These are phyloP conservation scores for Ciconia stormi DNA, from an alignment of 2,113 vertebrate species.

Conservation along the genomic window DNA sequence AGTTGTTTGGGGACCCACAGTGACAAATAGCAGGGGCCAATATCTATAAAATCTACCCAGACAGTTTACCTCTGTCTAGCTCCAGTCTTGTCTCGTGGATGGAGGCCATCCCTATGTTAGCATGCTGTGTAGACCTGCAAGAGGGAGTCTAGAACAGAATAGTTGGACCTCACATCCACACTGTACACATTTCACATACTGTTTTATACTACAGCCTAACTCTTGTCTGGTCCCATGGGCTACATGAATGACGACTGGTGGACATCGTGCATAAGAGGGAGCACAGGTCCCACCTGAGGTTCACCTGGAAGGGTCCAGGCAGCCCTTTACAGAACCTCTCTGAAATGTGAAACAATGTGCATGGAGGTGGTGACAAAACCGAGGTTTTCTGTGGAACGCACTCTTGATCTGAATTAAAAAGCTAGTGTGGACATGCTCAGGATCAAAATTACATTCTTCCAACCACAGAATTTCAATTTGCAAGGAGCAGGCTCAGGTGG, in stretches of 20 bases:
- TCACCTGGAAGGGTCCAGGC: neutral
- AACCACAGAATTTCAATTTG: neutral
- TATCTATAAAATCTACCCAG: neutral
- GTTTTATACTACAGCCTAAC: neutral
- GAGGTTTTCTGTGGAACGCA: neutral
- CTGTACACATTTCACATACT: neutral
- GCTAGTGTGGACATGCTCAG: neutral
- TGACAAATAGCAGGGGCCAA: neutral
- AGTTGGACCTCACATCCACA: too few relatives aligned
- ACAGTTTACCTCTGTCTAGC: neutral
- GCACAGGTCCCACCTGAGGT: neutral
- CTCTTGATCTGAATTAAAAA: neutral
- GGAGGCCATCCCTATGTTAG: neutral
- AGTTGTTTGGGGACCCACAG: neutral
- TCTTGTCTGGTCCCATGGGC: neutral
- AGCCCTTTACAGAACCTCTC: neutral
- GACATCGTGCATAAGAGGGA: accelerated
- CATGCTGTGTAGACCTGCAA: accelerated
- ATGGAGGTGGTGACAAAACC: neutral
- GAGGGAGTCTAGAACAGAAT: neutral
- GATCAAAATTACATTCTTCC: neutral
- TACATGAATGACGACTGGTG: neutral
- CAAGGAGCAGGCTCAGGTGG: neutral
- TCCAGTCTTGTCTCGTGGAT: neutral
- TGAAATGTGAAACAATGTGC: neutral